These are phyloP conservation scores for Elmis aenea DNA, from an alignment of 2,888 invertebrate genomes.

Conservation along the genomic window DNA sequence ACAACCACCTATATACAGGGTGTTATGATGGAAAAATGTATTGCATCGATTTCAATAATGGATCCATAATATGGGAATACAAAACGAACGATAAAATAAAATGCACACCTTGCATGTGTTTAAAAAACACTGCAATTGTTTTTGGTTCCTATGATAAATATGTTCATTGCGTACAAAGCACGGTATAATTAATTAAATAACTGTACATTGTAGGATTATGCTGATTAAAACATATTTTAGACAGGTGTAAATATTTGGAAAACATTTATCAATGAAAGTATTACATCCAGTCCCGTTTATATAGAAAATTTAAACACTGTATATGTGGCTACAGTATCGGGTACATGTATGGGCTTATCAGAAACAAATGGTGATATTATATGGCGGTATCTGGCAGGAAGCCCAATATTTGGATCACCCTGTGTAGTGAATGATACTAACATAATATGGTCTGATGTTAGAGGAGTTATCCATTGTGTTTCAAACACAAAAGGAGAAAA, in stretches of 20 bases:
- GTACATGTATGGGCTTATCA: conserved; percentile 53
- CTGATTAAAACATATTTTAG: no score
- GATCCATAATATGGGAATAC: conserved; percentile 57
- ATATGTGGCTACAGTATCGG: conserved; percentile 55
- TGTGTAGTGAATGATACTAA: conserved; percentile 52
- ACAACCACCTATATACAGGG: conserved; percentile 60
- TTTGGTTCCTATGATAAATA: conserved; percentile 69
- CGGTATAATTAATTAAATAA: no score
- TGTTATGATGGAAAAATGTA: conserved; percentile 73
- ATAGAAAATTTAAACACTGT: conserved; percentile 44
- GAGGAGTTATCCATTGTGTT: conserved; percentile 54
- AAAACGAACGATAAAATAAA: conserved; percentile 61
- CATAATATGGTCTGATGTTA: conserved; percentile 53
- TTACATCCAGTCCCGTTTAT: conserved; percentile 49
- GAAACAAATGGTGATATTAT: conserved; percentile 48
- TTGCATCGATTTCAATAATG: conserved; percentile 54
- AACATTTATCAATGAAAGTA: conserved; percentile 45
- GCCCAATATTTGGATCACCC: conserved; percentile 65
- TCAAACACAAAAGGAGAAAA: conserved; percentile 49
- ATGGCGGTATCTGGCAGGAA: conserved; percentile 56
- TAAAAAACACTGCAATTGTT: conserved; percentile 47
- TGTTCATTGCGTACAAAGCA: conserved; percentile 54
- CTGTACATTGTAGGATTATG: no score
- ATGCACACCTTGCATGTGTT: conserved; percentile 52
- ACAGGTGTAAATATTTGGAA: conserved; percentile 46